Evolutionary conservation across 2,797 vertebrate species (phyloP).

Genomic region (Etheostoma perlongum): DNA sequence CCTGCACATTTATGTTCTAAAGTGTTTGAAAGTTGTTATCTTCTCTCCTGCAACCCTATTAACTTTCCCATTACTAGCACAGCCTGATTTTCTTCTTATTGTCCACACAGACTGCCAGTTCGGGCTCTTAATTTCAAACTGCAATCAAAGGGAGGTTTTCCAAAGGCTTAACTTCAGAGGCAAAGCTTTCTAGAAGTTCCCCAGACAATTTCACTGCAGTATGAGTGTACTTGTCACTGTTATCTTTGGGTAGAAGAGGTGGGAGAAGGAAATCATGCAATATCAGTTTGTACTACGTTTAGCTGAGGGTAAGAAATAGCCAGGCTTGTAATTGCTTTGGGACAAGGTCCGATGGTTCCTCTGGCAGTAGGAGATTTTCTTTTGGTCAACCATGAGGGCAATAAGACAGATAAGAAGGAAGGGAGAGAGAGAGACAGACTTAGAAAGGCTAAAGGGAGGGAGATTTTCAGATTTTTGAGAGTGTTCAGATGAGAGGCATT

Average conservation of each 20-base stretch:
- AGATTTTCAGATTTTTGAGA: constrained; percentile 66
- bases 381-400: constrained; percentile 73
- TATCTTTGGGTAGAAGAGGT: constrained; percentile 64
- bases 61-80: constrained; percentile 35
- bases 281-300: constrained; percentile 76
- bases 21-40: constrained; percentile 12
- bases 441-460: constrained; percentile 31
- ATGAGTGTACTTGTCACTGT: constrained; percentile 68
- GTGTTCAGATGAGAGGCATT: constrained; percentile 59
- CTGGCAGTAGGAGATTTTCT: constrained; percentile 69
- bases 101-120: constrained; percentile 35
- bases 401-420: constrained; percentile 67
- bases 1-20: constrained; percentile 12
- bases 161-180: constrained; percentile 63
- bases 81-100: constrained; percentile 30
- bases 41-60: constrained; percentile 33
- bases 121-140: constrained; percentile 63
- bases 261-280: constrained; percentile 71
- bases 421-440: constrained; percentile 18
- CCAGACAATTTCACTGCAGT: constrained; percentile 60
- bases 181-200: constrained; percentile 62
- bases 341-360: constrained; percentile 74
- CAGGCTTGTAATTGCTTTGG: constrained; percentile 83
- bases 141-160: constrained; percentile 63
- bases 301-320: constrained; percentile 78